Evolutionary conservation across 2,797 vertebrate species (phyloP).

Genomic region (Micrastur ruficollis): DNA sequence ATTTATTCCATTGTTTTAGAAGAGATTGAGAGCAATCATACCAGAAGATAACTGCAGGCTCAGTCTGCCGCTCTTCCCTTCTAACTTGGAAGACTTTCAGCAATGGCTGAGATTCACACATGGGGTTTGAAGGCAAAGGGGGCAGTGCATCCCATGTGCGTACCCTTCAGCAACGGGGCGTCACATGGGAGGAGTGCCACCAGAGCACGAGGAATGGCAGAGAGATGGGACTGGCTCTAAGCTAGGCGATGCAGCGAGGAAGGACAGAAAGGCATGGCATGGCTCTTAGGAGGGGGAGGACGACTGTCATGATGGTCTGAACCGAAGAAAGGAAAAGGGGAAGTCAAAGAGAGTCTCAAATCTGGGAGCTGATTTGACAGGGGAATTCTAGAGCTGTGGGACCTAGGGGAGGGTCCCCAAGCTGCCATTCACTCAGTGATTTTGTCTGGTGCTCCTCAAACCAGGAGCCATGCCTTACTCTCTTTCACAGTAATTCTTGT

Average conservation of each 20-base stretch:
- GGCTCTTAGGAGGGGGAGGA: background rate
- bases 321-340: background rate
- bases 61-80: background rate
- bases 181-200: background rate
- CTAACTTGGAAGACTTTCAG: background rate
- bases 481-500: background rate
- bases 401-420: background rate
- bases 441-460: background rate
- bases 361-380: rapidly evolving
- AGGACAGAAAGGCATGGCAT: background rate
- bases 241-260: background rate
- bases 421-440: background rate
- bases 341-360: background rate
- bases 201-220: background rate
- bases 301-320: background rate
- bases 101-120: background rate
- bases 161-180: background rate
- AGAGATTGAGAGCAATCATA: background rate
- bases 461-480: background rate
- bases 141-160: background rate
- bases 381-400: background rate
- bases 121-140: background rate
- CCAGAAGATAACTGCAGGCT: background rate
- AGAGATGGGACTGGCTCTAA: background rate
- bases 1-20: slow-evolving; percentile 11